phyloP scores from a whole-genome alignment of 1,140 invertebrate species.

The Drosophila ohnishii region DNA sequence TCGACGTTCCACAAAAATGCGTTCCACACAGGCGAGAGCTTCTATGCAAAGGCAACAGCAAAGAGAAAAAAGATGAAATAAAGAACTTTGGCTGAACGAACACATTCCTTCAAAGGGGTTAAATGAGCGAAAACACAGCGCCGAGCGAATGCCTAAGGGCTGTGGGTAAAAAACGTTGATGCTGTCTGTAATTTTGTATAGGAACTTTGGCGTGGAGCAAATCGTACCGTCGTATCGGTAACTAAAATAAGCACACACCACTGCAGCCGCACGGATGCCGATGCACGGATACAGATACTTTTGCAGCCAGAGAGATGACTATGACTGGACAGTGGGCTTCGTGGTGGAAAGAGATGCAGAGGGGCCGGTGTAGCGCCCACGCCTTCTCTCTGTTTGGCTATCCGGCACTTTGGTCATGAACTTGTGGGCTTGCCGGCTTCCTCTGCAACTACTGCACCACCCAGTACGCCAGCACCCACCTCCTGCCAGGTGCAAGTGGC shows the following conservation, averaged over 20 bases:
- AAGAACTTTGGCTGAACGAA: slow-evolving; percentile 47
- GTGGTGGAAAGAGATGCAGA: slow-evolving; percentile 1
- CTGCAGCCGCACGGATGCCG: slow-evolving; percentile 15
- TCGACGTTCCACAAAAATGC: slow-evolving; percentile 73
- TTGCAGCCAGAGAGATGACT: slow-evolving; percentile 27
- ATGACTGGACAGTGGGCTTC: slow-evolving; percentile 25
- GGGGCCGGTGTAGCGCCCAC: slow-evolving; percentile 55
- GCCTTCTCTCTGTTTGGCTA: slow-evolving; percentile 43
- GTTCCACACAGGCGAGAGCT: slow-evolving; percentile 57
- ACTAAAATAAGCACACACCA: slow-evolving; percentile 65
- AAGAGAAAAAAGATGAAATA: slow-evolving; percentile 21
- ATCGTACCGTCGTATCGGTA: slow-evolving; percentile 42
- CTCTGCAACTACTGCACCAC: slow-evolving; percentile 16
- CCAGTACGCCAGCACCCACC: slow-evolving; percentile 4
- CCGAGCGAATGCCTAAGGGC: slow-evolving; percentile 47
- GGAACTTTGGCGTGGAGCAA: slow-evolving; percentile 42
- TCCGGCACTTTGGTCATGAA: slow-evolving; percentile 77
- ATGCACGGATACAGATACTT: slow-evolving; percentile 32
- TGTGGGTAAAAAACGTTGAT: slow-evolving; percentile 55
- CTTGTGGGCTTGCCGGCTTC: slow-evolving; percentile 57
- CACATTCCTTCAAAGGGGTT: slow-evolving; percentile 74
- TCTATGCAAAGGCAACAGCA: slow-evolving; percentile 39
- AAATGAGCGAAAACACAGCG: slow-evolving; percentile 64
- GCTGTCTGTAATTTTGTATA: slow-evolving; percentile 68
- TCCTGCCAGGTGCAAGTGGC: slow-evolving; percentile 30